These are phyloP conservation scores for Pygocentrus nattereri DNA, from an alignment of 2,797 vertebrate genomes.

Conservation along the genomic window DNA sequence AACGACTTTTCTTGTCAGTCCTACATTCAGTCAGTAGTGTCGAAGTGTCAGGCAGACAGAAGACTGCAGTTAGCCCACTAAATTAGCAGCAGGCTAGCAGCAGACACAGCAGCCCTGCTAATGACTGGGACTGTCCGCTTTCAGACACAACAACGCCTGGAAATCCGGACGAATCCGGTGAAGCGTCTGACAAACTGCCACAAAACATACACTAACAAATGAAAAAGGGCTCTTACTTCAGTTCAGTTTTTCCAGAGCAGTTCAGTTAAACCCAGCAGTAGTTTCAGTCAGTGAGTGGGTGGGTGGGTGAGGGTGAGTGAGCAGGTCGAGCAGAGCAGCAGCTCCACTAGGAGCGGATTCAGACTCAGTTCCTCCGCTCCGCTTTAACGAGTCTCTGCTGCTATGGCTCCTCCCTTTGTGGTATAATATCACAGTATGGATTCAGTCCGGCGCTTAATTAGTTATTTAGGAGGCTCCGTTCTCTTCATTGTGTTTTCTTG, in stretches of 20 bases:
- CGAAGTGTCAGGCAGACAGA: too few species aligned
- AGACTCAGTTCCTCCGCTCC: slow-evolving; percentile 2
- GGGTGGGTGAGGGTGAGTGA: too few species aligned
- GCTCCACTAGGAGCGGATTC: background rate
- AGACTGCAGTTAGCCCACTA: background rate
- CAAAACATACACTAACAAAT: background rate
- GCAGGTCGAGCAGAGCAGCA: background rate
- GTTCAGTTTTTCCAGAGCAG: background rate
- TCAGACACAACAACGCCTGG: background rate
- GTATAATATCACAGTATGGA: background rate
- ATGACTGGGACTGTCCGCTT: background rate
- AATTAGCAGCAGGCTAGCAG: background rate
- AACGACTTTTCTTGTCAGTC: background rate
- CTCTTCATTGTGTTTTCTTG: slow-evolving; percentile 10
- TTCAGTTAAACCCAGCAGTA: background rate
- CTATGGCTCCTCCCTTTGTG: slow-evolving; percentile 2
- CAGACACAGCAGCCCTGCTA: too few species aligned
- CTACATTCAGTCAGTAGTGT: too few species aligned
- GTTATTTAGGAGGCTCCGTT: background rate
- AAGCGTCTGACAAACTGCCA: background rate
- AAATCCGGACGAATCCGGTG: background rate
- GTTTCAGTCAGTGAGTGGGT: background rate
- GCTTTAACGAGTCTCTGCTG: background rate
- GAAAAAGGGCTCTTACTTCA: slow-evolving; percentile 2
- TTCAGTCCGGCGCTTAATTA: background rate